phyloP scores from a whole-genome alignment of 2,888 invertebrate species.

The Cynaeus angustus region DNA sequence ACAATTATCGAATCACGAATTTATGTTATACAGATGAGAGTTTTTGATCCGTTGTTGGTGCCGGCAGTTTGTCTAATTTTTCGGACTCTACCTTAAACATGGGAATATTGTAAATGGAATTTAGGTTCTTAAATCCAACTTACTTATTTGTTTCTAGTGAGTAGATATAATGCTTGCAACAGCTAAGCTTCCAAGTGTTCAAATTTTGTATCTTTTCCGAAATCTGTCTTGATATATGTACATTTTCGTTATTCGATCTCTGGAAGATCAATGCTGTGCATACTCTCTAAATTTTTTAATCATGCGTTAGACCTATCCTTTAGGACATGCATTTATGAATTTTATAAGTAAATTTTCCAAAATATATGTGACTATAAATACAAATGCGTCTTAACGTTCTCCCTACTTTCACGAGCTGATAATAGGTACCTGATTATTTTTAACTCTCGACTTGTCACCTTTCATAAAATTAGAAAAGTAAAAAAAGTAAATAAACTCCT shows the following conservation, averaged over 20 bases:
- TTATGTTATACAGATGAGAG: neutral
- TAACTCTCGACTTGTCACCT: constrained; percentile 1
- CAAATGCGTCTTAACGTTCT: neutral
- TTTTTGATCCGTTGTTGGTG: too few relatives aligned
- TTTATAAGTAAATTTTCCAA: constrained; percentile 25
- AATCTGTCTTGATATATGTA: neutral
- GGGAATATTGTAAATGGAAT: too few relatives aligned
- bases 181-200: too few relatives aligned
- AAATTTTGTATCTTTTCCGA: too few relatives aligned
- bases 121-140: too few relatives aligned
- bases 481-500: neutral
- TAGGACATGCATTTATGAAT: constrained; percentile 28
- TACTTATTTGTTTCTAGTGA: too few relatives aligned
- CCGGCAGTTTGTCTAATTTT: too few relatives aligned
- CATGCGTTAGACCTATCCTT: neutral
- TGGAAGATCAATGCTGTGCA: constrained; percentile 4
- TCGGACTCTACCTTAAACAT: too few relatives aligned
- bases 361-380: constrained; percentile 15
- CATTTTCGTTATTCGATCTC: neutral
- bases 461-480: constrained; percentile 14
- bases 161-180: too few relatives aligned
- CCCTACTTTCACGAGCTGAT: neutral
- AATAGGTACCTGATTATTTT: constrained; percentile 12
- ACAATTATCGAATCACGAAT: too few relatives aligned
- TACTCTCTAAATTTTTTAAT: neutral